phyloP scores from a whole-genome alignment of 2,113 vertebrate genomes.

The Astur gentilis region DNA sequence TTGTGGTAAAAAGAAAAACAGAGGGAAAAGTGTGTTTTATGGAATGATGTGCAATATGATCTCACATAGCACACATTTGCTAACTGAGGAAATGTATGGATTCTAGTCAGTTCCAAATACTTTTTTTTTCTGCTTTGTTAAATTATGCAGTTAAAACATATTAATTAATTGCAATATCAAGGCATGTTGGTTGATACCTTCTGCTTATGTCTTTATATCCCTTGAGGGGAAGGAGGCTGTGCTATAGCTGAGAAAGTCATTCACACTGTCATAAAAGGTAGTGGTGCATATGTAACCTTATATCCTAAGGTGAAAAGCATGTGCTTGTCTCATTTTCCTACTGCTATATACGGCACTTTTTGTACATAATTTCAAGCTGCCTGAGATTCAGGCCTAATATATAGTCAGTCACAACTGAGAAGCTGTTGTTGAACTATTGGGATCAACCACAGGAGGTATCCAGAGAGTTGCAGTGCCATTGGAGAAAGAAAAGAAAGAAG shows the following conservation, averaged over 20 bases:
- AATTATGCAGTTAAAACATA: background rate
- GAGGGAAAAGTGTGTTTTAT: background rate
- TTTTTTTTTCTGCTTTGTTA: rapidly evolving
- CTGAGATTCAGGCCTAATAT: background rate
- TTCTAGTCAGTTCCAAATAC: background rate
- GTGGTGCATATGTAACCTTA: background rate
- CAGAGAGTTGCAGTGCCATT: background rate
- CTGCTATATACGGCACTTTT: background rate
- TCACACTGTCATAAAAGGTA: background rate
- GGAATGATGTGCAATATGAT: background rate
- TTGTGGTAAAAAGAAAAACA: background rate
- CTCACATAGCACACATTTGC: background rate
- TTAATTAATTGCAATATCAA: background rate
- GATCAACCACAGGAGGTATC: background rate
- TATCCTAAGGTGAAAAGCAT: background rate
- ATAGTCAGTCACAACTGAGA: background rate
- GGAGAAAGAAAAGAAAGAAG: background rate
- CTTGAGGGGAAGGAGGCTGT: background rate
- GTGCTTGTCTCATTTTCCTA: background rate
- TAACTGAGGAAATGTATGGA: background rate
- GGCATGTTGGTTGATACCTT: background rate
- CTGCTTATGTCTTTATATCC: background rate
- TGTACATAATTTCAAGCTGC: background rate
- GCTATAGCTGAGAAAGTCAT: background rate
- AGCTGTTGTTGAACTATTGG: background rate